Percentiles rank a stretch among this genome's conserved stretches.
phyloP scores from a whole-genome alignment of 2,888 invertebrate genomes.

The Tenthredo distinguenda region DNA sequence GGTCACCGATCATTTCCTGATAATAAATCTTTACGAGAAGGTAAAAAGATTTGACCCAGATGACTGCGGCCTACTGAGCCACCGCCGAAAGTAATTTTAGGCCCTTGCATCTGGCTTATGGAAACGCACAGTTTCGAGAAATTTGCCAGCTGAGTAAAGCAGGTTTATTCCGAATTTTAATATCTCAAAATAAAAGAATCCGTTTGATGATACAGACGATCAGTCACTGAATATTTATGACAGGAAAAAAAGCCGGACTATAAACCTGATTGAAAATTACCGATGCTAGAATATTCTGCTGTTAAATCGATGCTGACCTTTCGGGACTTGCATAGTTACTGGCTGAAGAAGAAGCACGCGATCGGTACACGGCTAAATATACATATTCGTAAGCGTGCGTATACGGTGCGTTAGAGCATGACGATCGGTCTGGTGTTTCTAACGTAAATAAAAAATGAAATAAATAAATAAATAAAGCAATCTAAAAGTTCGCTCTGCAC shows the following conservation, averaged over 20 bases:
- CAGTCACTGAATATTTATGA: neutral
- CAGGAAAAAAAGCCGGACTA: neutral
- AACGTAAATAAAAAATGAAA: neutral
- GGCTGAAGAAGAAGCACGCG: neutral
- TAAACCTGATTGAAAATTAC: neutral
- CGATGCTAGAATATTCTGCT: slow-evolving; percentile 42
- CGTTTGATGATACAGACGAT: neutral
- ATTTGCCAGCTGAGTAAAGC: neutral
- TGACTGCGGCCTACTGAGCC: neutral
- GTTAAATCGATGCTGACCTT: slow-evolving; percentile 59
- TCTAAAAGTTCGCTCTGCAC: neutral
- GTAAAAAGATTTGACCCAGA: slow-evolving; percentile 15
- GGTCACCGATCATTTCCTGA: slow-evolving; percentile 13
- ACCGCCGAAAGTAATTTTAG: slow-evolving; percentile 26
- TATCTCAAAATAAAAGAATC: neutral
- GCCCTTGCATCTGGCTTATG: neutral
- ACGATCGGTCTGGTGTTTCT: neutral
- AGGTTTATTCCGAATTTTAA: neutral
- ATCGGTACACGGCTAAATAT: slow-evolving; percentile 25
- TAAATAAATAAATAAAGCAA: neutral
- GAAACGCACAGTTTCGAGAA: neutral
- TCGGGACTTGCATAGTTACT: slow-evolving; percentile 56
- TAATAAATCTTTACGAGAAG: neutral
- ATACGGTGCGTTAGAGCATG: neutral
- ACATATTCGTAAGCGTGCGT: slow-evolving; percentile 23